Conservation (phyloP, 1,140 invertebrate genomes). For the Apolygus lucorum region DNA sequence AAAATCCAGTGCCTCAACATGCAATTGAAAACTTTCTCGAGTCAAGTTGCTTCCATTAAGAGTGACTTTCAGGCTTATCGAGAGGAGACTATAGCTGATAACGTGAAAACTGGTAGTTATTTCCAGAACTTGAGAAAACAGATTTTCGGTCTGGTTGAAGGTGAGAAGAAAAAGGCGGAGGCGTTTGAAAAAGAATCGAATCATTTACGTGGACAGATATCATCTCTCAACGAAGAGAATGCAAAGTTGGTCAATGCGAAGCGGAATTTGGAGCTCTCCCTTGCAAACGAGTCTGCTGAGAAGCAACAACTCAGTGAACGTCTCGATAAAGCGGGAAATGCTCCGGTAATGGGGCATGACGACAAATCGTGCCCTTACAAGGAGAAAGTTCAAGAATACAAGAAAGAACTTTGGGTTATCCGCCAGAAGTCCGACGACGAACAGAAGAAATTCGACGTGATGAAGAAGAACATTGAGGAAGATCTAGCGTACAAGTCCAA, state of each 20-base stretch:
- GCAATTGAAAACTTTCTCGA: too few species aligned
- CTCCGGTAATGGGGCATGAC: neutral
- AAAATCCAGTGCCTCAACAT: too few species aligned
- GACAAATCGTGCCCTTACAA: neutral
- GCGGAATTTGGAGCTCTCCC: too few species aligned
- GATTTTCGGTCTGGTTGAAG: neutral
- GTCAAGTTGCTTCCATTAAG: too few species aligned
- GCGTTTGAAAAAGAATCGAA: neutral
- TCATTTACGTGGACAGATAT: neutral
- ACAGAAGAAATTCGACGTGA: neutral
- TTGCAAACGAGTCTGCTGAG: neutral
- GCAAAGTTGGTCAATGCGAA: neutral
- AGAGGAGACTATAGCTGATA: too few species aligned
- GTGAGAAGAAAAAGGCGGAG: neutral
- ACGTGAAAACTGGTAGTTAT: neutral
- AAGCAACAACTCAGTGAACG: neutral
- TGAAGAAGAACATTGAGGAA: neutral
- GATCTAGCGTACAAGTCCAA: neutral
- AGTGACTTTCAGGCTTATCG: too few species aligned
- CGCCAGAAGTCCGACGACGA: neutral
- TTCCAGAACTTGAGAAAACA: neutral
- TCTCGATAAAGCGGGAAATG: neutral
- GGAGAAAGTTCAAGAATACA: neutral
- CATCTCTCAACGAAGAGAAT: neutral
- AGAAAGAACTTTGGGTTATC: neutral